These are phyloP conservation scores for Xiphophorus birchmanni DNA, from an alignment of 2,797 vertebrate genomes.

Conservation along the genomic window DNA sequence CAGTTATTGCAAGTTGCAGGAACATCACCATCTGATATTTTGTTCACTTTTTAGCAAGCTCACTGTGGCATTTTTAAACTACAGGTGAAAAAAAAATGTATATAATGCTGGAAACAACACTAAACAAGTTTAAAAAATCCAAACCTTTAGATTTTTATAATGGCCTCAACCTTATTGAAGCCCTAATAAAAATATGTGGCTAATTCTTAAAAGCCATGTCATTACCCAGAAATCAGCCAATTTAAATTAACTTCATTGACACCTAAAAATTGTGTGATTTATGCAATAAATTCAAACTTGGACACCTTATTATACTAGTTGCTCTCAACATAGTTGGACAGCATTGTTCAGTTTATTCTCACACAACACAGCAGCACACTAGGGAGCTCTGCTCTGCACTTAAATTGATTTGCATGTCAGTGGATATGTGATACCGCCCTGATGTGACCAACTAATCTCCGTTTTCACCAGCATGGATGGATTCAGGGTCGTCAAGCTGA, in stretches of 20 bases:
- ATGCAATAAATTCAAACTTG: background rate
- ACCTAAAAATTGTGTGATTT: background rate
- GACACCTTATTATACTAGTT: background rate
- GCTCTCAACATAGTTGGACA: background rate
- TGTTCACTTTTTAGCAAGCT: background rate
- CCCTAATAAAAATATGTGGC: background rate
- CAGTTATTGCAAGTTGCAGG: background rate
- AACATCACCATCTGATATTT: background rate
- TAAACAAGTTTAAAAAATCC: background rate
- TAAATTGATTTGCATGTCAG: conserved; percentile 19
- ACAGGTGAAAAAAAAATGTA: background rate
- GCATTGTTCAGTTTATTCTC: background rate
- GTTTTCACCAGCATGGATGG: conserved; percentile 90
- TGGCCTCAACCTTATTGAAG: background rate
- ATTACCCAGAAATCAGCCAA: background rate
- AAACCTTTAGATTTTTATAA: background rate
- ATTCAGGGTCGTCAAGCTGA: conserved; percentile 94
- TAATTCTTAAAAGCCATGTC: background rate
- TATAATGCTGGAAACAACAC: background rate
- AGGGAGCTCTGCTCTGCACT: background rate
- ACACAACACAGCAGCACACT: background rate
- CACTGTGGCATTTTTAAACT: background rate
- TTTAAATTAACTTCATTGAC: background rate
- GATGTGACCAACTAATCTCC: conserved; percentile 6
- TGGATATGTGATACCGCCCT: conserved; percentile 16